Percentiles rank a stretch among this genome's conserved stretches.
Conservation (phyloP, 1,140 invertebrate species). For the Galleria mellonella region DNA sequence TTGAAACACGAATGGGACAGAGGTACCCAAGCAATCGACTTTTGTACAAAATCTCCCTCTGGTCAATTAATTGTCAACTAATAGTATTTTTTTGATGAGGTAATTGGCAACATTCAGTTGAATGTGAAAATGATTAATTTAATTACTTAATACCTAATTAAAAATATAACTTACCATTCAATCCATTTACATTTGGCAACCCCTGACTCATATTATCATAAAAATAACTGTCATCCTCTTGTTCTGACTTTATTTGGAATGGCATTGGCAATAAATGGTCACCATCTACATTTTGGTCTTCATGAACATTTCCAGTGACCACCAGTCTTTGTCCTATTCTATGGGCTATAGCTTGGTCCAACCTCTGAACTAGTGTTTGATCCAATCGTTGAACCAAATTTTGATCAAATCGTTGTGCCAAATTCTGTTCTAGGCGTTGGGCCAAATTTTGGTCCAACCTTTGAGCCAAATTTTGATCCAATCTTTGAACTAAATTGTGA, state of each 20-base stretch:
- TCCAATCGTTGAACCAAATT: conserved; percentile 13
- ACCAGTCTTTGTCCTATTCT: background rate
- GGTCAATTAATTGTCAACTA: too few species aligned
- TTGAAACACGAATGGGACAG: too few species aligned
- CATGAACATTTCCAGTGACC: conserved; percentile 11
- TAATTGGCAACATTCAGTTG: too few species aligned
- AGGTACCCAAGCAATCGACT: too few species aligned
- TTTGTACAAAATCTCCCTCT: too few species aligned
- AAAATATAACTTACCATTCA: conserved; percentile 43
- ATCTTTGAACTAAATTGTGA: conserved; percentile 26
- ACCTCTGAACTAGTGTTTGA: conserved; percentile 27
- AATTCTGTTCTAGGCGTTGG: conserved; percentile 30
- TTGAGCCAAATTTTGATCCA: conserved; percentile 17
- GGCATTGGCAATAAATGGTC: conserved; percentile 44
- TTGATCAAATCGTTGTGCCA: conserved; percentile 30
- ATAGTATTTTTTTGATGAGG: too few species aligned
- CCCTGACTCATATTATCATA: conserved; percentile 47
- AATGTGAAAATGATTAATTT: too few species aligned
- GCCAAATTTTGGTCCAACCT: conserved; percentile 20
- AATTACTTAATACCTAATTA: too few species aligned
- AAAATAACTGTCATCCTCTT: conserved; percentile 59
- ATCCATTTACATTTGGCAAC: conserved; percentile 19
- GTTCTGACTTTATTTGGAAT: conserved; percentile 59
- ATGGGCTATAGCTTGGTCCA: conserved; percentile 6
- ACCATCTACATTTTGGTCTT: conserved; percentile 27